Base-by-base conservation (phyloP, 2,113 vertebrate species). In the Crotalus tigris region DNA sequence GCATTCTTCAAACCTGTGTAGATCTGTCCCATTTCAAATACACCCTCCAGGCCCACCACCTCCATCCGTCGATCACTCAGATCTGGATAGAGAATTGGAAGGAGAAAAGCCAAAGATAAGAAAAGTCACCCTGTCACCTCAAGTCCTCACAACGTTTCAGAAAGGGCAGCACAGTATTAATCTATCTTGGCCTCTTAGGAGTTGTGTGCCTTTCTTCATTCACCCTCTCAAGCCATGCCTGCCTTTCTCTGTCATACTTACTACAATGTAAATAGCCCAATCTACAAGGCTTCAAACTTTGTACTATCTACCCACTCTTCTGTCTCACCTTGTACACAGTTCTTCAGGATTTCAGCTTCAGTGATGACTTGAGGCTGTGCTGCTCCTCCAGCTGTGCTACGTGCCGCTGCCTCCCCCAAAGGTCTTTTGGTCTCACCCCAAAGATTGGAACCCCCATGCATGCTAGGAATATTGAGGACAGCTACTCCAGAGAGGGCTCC, bases 381-480 rank as follows among this genome's bases (percentile, higher is more conserved):
- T 69, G 97, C 96, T 12, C 94, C 94, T 92, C 94, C 93, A 87
- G 96, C 96, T 93, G 97, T 98, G 2, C 93, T 92, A 90, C 92
- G 93, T 24, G 59, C 89, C 0, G 92, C 92, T 88, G 95, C 81
- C 15, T 97, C 97, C 1, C 97, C 96, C 1, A 93, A 94, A 3
- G 93, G 97, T 93, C 97, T 98, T 96, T 98, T 98, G 95, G 98
- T 97, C 85, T 99, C 99, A 0, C 99, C 99, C 99, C 99, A 99
- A 58, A 99, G 98, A 96, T 99, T 99, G 94, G 99, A 99, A 92
- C 99, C 99, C 0, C 99, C 99, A 0, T 99, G 98, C 93, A 98
- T 99, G 97, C 99, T 99, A 94, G 99, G 99, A 97, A 99, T 99
- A 96, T 99, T 99, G 91, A 99, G 98, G 26, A 99, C 96, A 9